Percentiles rank a stretch among this genome's conserved stretches.
These are phyloP conservation scores for Scolopax rusticola DNA, from an alignment of 2,797 vertebrate species.

Conservation along the genomic window DNA sequence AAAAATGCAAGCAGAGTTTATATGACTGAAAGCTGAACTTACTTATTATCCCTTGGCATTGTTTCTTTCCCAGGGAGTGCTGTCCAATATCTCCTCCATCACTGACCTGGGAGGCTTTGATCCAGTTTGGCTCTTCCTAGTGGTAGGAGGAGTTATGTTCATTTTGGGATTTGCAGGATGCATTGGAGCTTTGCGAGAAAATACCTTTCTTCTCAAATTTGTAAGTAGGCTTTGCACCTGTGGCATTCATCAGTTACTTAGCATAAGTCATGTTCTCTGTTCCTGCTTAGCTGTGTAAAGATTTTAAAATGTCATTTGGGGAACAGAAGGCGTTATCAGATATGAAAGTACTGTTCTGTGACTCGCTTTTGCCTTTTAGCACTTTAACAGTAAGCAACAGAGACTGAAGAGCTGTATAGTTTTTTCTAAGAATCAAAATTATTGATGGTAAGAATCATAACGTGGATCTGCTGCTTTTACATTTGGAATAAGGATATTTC, in stretches of 20 bases:
- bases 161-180: slow-evolving; percentile 97
- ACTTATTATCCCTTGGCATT: not conserved
- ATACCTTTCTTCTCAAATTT: slow-evolving; percentile 97
- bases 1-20: not conserved
- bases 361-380: not conserved
- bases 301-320: not conserved
- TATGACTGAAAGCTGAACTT: not conserved
- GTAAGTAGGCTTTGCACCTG: slow-evolving; percentile 81
- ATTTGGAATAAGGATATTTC: not conserved
- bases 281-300: not conserved
- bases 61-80: slow-evolving; percentile 86
- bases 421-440: not conserved
- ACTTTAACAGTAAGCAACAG: too few relatives aligned
- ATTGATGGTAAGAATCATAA: not conserved
- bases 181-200: slow-evolving; percentile 96
- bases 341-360: not conserved
- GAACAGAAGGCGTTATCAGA: not conserved
- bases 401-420: too few relatives aligned
- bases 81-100: slow-evolving; percentile 99
- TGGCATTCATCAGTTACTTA: not conserved
- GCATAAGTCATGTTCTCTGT: not conserved
- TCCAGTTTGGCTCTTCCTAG: slow-evolving; percentile 97
- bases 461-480: not conserved
- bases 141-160: slow-evolving; percentile 98
- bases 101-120: slow-evolving; percentile 97